Conservation (phyloP, 2,888 invertebrate species). For the Coleophora flavipennella region DNA sequence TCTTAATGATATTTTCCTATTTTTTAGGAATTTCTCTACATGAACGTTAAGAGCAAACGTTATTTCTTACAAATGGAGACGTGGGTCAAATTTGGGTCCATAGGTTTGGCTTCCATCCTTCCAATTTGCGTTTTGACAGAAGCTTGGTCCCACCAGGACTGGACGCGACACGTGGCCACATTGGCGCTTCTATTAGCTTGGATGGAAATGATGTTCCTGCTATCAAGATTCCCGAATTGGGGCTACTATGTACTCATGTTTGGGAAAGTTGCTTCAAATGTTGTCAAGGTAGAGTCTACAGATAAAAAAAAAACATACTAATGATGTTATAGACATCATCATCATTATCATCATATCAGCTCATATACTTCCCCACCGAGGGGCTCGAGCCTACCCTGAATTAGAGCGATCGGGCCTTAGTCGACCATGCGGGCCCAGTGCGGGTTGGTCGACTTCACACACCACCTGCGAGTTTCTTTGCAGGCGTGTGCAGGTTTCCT, state of each 20-base stretch:
- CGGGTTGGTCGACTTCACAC: no score
- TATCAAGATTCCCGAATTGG: constrained; percentile 71
- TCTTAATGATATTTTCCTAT: no score
- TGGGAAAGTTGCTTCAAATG: constrained; percentile 71
- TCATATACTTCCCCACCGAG: no score
- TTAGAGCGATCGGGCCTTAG: no score
- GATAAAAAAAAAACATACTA: no score
- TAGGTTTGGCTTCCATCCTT: constrained; percentile 53
- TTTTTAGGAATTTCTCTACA: constrained; percentile 66
- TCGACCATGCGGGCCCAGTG: no score
- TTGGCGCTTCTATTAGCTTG: constrained; percentile 66
- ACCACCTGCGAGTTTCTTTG: no score
- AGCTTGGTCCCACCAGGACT: constrained; percentile 31
- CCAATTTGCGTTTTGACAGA: constrained; percentile 41
- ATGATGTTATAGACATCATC: no score
- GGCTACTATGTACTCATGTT: constrained; percentile 76
- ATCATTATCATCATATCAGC: no score
- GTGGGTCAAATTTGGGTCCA: constrained; percentile 68
- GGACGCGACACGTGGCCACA: constrained; percentile 67
- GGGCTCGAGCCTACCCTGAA: no score
- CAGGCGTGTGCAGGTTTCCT: no score
- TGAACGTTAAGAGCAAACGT: constrained; percentile 58
- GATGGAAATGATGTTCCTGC: constrained; percentile 71
- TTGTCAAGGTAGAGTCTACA: constrained; percentile 66
- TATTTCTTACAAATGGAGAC: constrained; percentile 70